Evolutionary conservation across 2,888 invertebrate genomes (phyloP), one percentile per base, ranked within the genome.

Genomic region (Synanthedon andrenaeformis): DNA sequence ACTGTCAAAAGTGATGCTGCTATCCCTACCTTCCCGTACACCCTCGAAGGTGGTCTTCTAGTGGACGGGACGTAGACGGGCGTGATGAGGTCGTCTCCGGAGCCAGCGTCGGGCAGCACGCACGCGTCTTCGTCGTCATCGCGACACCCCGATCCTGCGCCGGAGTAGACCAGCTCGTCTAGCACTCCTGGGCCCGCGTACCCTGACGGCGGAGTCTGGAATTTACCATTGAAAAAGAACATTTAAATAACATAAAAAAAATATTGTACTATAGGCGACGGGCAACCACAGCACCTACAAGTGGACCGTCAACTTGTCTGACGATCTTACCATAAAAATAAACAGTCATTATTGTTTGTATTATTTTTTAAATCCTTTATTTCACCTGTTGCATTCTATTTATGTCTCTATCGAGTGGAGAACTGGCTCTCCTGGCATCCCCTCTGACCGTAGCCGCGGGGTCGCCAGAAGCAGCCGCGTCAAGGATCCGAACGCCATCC

Each of bases 41-140:
- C 61, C 52, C 69, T 77, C 1, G 74, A 73, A 52, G 79, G 90
- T 1, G 92, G 91, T 19, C 90, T 75, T 10, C 92, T 92, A 12
- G 93, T 93, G 2, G 95, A 93, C 1, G 95, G 95, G 12, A 96
- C 93, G 75, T 96, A 96, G 1, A 97, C 96, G 0, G 97, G 96
- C 1, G 96, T 97, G 62, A 97, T 96, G 54, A 98, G 90, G 74
- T 97, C 97, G 74, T 97, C 97, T 59, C 95, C 95, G 49, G 94
- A 93, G 10, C 94, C 94, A 1, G 92, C 91, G 64, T 95, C 95
- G 42, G 94, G 94, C 41, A 94, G 89, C 11, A 96, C 95, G 72
- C 97, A 97, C 62, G 96, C 96, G 67, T 96, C 97, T 74, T 97
- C 97, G 69, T 96, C 97, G 66, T 96, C 96, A 57, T 94, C 94